phyloP scores from a whole-genome alignment of 2,113 vertebrate species.

The Panthera leo region DNA sequence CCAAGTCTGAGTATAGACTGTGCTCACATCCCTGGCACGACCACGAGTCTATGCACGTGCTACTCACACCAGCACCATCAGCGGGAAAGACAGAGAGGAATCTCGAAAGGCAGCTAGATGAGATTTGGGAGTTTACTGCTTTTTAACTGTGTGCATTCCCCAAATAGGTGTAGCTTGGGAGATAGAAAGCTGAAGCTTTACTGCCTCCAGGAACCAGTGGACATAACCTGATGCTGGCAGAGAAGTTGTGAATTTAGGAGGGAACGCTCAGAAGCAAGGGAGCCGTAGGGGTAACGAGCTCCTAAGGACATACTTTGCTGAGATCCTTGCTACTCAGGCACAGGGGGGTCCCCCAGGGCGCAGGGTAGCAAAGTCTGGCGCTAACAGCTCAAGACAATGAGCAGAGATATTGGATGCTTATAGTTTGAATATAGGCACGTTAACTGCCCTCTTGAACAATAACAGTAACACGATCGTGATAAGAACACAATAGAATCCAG shows the following conservation, averaged over 20 bases:
- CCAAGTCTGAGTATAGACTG: background rate
- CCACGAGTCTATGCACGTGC: background rate
- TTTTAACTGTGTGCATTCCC: background rate
- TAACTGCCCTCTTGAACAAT: background rate
- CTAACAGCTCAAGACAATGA: background rate
- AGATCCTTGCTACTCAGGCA: background rate
- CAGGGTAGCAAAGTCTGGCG: background rate
- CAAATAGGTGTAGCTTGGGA: background rate
- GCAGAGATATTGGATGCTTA: background rate
- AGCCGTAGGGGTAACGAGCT: background rate
- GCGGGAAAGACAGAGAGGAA: background rate
- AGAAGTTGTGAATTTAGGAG: background rate
- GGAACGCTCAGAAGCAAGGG: background rate
- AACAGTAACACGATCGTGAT: background rate
- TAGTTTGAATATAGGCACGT: background rate
- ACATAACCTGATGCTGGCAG: too few species aligned
- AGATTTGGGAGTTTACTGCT: background rate
- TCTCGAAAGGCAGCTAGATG: background rate
- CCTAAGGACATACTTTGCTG: too few species aligned
- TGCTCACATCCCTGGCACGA: background rate
- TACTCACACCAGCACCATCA: background rate
- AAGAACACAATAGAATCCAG: background rate
- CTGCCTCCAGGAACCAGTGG: background rate
- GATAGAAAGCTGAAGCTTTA: background rate
- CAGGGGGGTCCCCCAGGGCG: background rate